Conservation (phyloP, 2,888 invertebrate species). For the Lypha dubia region DNA sequence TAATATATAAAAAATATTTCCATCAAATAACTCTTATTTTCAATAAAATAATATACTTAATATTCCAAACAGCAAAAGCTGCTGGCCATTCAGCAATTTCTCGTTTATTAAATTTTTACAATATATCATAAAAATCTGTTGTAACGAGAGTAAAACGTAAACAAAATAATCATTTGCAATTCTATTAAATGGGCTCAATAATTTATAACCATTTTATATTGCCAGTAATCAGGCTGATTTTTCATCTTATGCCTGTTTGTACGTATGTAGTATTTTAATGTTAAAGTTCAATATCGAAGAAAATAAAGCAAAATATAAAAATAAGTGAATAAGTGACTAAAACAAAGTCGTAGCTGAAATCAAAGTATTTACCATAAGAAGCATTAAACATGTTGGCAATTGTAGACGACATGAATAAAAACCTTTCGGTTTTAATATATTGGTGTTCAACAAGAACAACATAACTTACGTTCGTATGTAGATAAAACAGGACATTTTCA, state of each 20-base stretch:
- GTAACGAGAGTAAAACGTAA: constrained; percentile 40
- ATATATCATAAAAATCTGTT: constrained; percentile 52
- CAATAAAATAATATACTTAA: constrained; percentile 36
- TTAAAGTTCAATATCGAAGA: constrained; percentile 43
- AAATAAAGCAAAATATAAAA: constrained; percentile 23
- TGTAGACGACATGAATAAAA: constrained; percentile 68
- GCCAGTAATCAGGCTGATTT: not conserved
- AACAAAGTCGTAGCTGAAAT: constrained; percentile 36
- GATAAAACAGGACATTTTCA: constrained; percentile 27
- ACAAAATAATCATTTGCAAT: constrained; percentile 63
- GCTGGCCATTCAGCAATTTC: constrained; percentile 8
- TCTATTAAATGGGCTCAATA: constrained; percentile 63
- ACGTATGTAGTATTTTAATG: constrained; percentile 40
- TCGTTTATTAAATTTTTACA: constrained; percentile 45
- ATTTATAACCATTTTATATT: constrained; percentile 43
- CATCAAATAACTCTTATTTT: constrained; percentile 10
- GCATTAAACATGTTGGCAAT: constrained; percentile 65
- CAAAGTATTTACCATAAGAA: constrained; percentile 52
- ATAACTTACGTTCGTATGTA: too few relatives aligned
- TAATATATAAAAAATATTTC: constrained; percentile 19
- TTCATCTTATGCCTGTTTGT: not conserved
- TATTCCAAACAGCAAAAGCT: constrained; percentile 41
- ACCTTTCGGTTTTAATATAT: constrained; percentile 30
- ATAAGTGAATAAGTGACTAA: constrained; percentile 16
- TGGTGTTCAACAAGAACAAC: not conserved